Percentiles rank a stretch among this genome's conserved stretches.
Evolutionary conservation across 2,888 invertebrate species (phyloP).

Genomic region (Torymus auratus): DNA sequence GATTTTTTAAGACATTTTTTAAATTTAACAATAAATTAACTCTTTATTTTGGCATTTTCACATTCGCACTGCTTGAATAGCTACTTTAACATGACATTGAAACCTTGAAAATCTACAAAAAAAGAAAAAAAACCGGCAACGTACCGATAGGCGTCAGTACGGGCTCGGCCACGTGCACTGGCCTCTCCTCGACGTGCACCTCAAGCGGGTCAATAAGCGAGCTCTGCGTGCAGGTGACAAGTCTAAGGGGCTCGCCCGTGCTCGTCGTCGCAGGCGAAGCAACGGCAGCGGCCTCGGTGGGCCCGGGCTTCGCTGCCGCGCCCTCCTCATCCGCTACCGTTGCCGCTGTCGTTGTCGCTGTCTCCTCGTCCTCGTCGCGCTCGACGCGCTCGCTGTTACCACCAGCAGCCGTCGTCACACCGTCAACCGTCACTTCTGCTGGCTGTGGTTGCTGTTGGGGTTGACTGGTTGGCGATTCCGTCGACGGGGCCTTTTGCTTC

Average conservation of each 20-base stretch:
- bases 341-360: conserved; percentile 1
- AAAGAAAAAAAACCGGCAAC: too few relatives aligned
- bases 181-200: conserved; percentile 84
- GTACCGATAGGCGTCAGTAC: conserved; percentile 87
- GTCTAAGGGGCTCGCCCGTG: conserved; percentile 76
- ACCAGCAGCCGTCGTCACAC: background rate
- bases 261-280: conserved; percentile 33
- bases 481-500: conserved; percentile 42
- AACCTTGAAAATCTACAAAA: too few relatives aligned
- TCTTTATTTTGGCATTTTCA: too few relatives aligned
- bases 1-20: too few relatives aligned
- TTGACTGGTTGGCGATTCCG: conserved; percentile 27
- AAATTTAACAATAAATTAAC: too few relatives aligned
- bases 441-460: conserved; percentile 23
- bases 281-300: conserved; percentile 57
- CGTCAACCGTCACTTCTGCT: conserved; percentile 12
- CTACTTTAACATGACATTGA: too few relatives aligned
- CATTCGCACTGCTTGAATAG: too few relatives aligned
- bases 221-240: conserved; percentile 80
- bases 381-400: background rate
- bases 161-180: conserved; percentile 86
- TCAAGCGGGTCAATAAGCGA: conserved; percentile 85
- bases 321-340: conserved; percentile 51
- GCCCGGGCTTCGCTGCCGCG: conserved; percentile 2
- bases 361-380: conserved; percentile 9